phyloP scores from a whole-genome alignment of 2,113 vertebrate genomes.

The Sebastes schlegelii region DNA sequence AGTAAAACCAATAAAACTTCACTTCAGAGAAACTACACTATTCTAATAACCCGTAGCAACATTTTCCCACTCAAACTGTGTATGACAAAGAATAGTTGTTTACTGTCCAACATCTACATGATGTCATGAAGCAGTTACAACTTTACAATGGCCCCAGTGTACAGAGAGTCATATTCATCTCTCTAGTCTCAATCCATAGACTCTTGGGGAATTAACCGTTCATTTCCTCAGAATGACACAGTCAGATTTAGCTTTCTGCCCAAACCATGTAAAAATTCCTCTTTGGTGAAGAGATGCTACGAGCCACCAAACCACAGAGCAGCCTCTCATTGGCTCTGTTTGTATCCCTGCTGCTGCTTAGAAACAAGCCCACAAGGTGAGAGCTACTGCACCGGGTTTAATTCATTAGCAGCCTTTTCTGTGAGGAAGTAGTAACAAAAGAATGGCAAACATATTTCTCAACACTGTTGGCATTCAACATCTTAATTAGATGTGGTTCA shows the following conservation, averaged over 20 bases:
- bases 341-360: slow-evolving; percentile 69
- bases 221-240: slow-evolving; percentile 55
- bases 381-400: slow-evolving; percentile 22
- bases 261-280: slow-evolving; percentile 67
- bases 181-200: not conserved
- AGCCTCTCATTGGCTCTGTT: slow-evolving; percentile 65
- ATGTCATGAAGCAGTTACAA: slow-evolving; percentile 56
- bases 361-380: slow-evolving; percentile 73
- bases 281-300: slow-evolving; percentile 63
- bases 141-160: slow-evolving; percentile 66
- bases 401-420: slow-evolving; percentile 38
- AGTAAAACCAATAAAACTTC: slow-evolving; percentile 19
- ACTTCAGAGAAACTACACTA: slow-evolving; percentile 18
- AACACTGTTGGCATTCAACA: not conserved
- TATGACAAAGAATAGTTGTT: slow-evolving; percentile 61
- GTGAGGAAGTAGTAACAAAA: slow-evolving; percentile 3
- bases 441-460: not conserved
- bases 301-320: slow-evolving; percentile 40
- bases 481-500: slow-evolving; percentile 30
- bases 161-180: slow-evolving; percentile 37
- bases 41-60: slow-evolving; percentile 16
- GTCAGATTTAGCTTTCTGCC: slow-evolving; percentile 32
- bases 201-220: slow-evolving; percentile 48
- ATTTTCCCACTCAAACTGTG: slow-evolving; percentile 36
- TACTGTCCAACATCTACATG: slow-evolving; percentile 49